These are phyloP conservation scores for Salmo trutta DNA, from an alignment of 2,797 vertebrate genomes.

Conservation along the genomic window DNA sequence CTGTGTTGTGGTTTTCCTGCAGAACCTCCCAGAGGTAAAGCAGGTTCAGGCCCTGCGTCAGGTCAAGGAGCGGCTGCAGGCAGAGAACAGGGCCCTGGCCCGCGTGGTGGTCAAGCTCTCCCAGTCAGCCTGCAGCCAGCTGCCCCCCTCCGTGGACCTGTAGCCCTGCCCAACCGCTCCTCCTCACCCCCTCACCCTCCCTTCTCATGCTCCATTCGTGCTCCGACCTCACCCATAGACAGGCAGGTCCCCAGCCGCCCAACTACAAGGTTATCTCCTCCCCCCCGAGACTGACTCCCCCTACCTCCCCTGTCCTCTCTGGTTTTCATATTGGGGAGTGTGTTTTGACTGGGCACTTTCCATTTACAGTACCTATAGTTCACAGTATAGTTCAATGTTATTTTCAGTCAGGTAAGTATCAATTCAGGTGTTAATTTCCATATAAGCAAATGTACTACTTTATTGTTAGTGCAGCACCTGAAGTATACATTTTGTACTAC, in stretches of 20 bases:
- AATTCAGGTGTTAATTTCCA: not conserved
- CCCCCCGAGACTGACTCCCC: slow-evolving; percentile 30
- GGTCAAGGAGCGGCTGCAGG: slow-evolving; percentile 94
- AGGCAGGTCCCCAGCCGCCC: slow-evolving; percentile 85
- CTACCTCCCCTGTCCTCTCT: slow-evolving; percentile 63
- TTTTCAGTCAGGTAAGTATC: not conserved
- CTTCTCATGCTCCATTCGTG: slow-evolving; percentile 79
- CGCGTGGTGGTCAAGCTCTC: slow-evolving; percentile 93
- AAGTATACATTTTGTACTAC: not conserved
- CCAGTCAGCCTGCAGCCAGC: slow-evolving; percentile 87
- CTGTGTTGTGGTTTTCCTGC: slow-evolving; percentile 81
- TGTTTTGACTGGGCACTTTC: slow-evolving; percentile 54
- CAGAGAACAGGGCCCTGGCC: slow-evolving; percentile 96
- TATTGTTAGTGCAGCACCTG: not conserved
- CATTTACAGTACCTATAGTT: slow-evolving; percentile 52
- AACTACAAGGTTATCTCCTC: slow-evolving; percentile 60
- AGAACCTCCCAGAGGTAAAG: slow-evolving; percentile 96
- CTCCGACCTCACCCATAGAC: slow-evolving; percentile 83
- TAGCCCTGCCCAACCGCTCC: slow-evolving; percentile 68
- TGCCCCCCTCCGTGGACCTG: slow-evolving; percentile 83
- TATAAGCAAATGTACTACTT: not conserved
- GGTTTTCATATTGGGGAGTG: slow-evolving; percentile 70
- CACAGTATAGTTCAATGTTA: slow-evolving; percentile 8
- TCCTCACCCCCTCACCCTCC: slow-evolving; percentile 49
- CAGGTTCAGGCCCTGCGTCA: slow-evolving; percentile 93